Conservation (phyloP, 1,140 invertebrate species). For the Lysiphlebus fabarum region DNA sequence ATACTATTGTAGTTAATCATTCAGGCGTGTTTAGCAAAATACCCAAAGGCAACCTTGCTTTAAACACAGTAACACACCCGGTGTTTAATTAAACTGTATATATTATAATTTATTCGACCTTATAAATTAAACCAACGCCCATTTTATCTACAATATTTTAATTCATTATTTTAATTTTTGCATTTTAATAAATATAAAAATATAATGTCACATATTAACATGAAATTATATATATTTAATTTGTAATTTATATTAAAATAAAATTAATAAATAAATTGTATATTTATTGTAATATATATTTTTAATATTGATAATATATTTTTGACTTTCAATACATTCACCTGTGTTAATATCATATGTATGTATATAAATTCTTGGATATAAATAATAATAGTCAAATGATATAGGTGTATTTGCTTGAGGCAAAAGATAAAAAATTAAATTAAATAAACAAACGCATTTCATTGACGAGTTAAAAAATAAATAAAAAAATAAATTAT, state of each 20-base stretch:
- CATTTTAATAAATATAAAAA: too few species aligned
- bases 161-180: too few species aligned
- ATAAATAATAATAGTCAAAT: conserved; percentile 1
- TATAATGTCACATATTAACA: too few species aligned
- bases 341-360: conserved; percentile 7
- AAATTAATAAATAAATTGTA: too few species aligned
- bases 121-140: conserved; percentile 13
- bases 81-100: conserved; percentile 17
- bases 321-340: conserved; percentile 14
- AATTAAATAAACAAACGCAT: too few species aligned
- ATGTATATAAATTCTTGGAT: conserved; percentile 8
- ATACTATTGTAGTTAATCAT: conserved; percentile 13
- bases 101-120: conserved; percentile 4
- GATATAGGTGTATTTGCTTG: conserved; percentile 12
- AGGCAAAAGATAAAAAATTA: too few species aligned
- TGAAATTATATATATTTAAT: too few species aligned
- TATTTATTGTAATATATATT: too few species aligned
- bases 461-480: too few species aligned
- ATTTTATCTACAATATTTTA: conserved; percentile 10
- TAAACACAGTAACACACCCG: conserved; percentile 7
- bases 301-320: too few species aligned
- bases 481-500: too few species aligned
- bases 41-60: conserved; percentile 14
- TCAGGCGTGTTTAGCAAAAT: conserved; percentile 16
- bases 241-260: too few species aligned